Base-by-base conservation (phyloP, 2,113 vertebrate species). In the Takifugu bimaculatus region DNA sequence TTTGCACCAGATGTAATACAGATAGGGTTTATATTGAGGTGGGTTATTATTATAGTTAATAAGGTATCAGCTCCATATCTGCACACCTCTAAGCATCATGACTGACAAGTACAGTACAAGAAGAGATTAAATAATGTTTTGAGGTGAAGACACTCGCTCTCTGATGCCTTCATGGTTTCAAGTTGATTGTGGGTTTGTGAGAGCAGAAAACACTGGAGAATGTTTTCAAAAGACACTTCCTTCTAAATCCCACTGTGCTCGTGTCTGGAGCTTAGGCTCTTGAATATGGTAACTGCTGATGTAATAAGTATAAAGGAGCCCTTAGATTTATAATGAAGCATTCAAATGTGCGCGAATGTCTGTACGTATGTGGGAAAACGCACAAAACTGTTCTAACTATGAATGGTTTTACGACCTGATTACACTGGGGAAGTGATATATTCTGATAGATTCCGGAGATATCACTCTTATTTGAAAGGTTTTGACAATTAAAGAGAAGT, bases 151-250 rank as follows among this genome's bases (percentile, higher is more conserved):
- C 56, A 54, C 68, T 73, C 72, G 59, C 60, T 61, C 55, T 61
- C n/a, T 26, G 68, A 70, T 74, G 70, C 63, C 55, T 86, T 88
- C 87, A 88, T 84, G 87, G 85, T 70, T 83, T 86, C 52, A 75
- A 88, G 84, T 83, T 82, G 60, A 26, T 60, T 55, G n/a, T 47
- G 6, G 4, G 45, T 58, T 26, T 27, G 6, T 42, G 39, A 45
- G 55, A 72, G 50, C 58, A 67, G 32, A 60, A 45, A 15, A 51
- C 52, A 57, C 67, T 27, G 51, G 45, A 73, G 67, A 39, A 58
- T 20, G 20, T 20, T 20, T 20, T 20, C 20, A 20, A 20, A 20
- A 20, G 20, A 20, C 20, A 20, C 20, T 20, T 20, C 20, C 20
- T 20, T 20, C 20, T 20, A 20, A 20, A 20, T 20, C 20, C 20